phyloP scores from a whole-genome alignment of 2,113 vertebrate species.

The Poeciliopsis prolifica region DNA sequence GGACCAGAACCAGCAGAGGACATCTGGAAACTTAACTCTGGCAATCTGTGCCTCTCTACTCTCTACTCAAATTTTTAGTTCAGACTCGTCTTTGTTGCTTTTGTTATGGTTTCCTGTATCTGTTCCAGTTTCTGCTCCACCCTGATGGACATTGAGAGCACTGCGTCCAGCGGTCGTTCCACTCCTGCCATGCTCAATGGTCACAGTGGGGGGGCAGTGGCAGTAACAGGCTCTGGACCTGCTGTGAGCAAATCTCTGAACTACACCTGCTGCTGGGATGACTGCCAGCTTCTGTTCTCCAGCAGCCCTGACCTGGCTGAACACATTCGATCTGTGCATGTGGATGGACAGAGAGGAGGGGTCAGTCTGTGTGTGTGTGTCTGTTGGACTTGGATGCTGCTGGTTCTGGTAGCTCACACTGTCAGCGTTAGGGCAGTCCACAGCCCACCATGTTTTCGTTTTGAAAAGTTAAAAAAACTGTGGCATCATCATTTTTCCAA shows the following conservation, averaged over 20 bases:
- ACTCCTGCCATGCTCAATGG: constrained; percentile 96
- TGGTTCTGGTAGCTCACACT: too few relatives aligned
- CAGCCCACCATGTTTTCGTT: too few relatives aligned
- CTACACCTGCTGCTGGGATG: constrained; percentile 97
- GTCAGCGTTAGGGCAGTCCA: too few relatives aligned
- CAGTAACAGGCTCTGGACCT: constrained; percentile 48
- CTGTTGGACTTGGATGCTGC: not conserved
- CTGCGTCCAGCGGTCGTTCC: constrained; percentile 94
- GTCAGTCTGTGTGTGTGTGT: constrained; percentile 72
- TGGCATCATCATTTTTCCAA: too few relatives aligned
- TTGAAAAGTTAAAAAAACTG: too few relatives aligned
- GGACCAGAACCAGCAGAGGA: not conserved
- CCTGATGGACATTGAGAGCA: constrained; percentile 96
- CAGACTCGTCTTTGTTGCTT: too few relatives aligned
- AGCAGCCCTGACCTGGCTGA: constrained; percentile 96
- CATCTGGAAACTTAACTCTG: not conserved
- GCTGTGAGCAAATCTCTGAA: constrained; percentile 85
- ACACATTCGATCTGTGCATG: constrained; percentile 92
- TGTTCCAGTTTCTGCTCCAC: constrained; percentile 91
- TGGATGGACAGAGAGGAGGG: constrained; percentile 95
- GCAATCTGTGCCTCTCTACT: too few relatives aligned
- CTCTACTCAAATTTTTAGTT: too few relatives aligned
- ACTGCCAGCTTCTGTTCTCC: constrained; percentile 91
- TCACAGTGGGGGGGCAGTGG: constrained; percentile 74
- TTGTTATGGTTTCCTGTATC: not conserved